Conservation (phyloP, 1,140 invertebrate species). For the Lethrus apterus region DNA sequence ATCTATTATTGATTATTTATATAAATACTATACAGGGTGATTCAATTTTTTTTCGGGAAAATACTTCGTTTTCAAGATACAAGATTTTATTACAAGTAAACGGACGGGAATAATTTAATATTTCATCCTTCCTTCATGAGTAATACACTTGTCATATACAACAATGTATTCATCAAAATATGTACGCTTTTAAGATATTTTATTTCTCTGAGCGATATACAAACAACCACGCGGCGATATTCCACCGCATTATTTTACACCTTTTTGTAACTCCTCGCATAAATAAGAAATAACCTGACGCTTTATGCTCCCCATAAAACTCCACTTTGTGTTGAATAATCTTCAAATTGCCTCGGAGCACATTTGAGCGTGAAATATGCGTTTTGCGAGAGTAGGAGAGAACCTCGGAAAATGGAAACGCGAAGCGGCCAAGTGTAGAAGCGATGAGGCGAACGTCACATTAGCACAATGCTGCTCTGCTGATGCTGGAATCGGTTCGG, state of each 20-base stretch:
- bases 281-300: constrained; percentile 38
- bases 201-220: neutral
- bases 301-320: constrained; percentile 35
- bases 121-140: no score
- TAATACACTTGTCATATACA: neutral
- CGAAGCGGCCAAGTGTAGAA: constrained; percentile 32
- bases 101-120: no score
- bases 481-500: constrained; percentile 18
- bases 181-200: no score
- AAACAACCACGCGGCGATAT: neutral
- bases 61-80: no score
- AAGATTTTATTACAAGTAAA: no score
- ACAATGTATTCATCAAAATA: neutral
- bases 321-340: constrained; percentile 41
- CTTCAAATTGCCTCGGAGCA: constrained; percentile 39
- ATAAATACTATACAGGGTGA: no score
- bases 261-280: constrained; percentile 32
- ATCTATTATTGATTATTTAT: no score
- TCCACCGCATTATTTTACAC: constrained; percentile 29
- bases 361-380: constrained; percentile 35
- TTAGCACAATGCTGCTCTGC: constrained; percentile 33
- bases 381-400: constrained; percentile 14
- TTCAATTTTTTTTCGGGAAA: no score
- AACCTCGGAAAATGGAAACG: constrained; percentile 29
- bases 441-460: constrained; percentile 37